These are phyloP conservation scores for Hecatera dysodea DNA, from an alignment of 2,888 invertebrate genomes.

Conservation along the genomic window DNA sequence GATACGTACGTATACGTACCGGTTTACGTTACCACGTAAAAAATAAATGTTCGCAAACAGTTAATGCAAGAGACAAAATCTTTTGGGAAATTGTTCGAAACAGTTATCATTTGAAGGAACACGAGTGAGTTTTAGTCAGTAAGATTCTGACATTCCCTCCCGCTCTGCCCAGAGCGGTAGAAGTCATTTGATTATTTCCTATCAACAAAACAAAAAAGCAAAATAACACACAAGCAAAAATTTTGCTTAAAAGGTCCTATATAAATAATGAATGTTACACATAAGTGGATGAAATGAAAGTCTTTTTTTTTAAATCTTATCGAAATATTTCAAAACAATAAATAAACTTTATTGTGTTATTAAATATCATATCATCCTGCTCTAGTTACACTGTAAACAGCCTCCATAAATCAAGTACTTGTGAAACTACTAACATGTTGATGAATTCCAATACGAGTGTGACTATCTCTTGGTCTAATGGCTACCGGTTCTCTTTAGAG, in stretches of 20 bases:
- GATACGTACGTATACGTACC: neutral
- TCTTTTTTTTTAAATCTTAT: too few relatives aligned
- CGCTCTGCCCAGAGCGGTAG: too few relatives aligned
- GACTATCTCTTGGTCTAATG: slow-evolving; percentile 51
- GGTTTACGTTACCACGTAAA: neutral
- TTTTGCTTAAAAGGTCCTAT: too few relatives aligned
- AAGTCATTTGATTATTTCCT: too few relatives aligned
- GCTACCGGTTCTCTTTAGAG: slow-evolving; percentile 49
- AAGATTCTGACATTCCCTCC: too few relatives aligned
- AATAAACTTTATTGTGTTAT: neutral
- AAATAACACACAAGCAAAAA: too few relatives aligned
- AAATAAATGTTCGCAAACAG: neutral
- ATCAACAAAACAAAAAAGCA: too few relatives aligned
- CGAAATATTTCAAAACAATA: neutral
- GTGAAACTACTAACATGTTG: slow-evolving; percentile 28
- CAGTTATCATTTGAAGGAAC: too few relatives aligned
- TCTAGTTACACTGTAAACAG: slow-evolving; percentile 7
- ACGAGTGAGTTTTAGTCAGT: too few relatives aligned
- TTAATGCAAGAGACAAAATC: neutral
- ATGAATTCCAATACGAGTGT: slow-evolving; percentile 22
- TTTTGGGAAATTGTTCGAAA: too few relatives aligned
- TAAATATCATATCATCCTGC: neutral
- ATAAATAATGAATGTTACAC: too few relatives aligned
- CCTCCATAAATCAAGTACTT: slow-evolving; percentile 38
- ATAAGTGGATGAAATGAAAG: too few relatives aligned